phyloP scores from a whole-genome alignment of 53 echinoderm and acorn worm species.

The Holothuria scabra region DNA sequence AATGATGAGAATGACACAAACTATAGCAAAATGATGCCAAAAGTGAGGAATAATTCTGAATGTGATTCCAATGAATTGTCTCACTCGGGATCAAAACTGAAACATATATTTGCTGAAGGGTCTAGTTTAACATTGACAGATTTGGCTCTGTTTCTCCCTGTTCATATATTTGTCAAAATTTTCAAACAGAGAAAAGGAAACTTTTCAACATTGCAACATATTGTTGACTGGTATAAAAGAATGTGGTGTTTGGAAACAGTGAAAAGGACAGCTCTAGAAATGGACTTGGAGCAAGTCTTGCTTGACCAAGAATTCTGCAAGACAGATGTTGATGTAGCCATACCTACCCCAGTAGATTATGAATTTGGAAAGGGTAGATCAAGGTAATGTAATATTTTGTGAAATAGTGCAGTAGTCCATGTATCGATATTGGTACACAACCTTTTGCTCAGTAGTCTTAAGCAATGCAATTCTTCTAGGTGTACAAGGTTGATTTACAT shows the following conservation, averaged over 20 bases:
- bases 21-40: too few relatives aligned
- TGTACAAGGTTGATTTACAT: too few relatives aligned
- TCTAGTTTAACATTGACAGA: constrained; percentile 75
- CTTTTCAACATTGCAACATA: constrained; percentile 52
- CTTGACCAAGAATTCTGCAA: neutral
- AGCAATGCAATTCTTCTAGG: too few relatives aligned
- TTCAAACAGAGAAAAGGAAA: neutral
- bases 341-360: neutral
- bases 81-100: neutral
- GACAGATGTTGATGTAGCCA: constrained; percentile 6
- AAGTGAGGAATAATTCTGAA: neutral
- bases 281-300: constrained; percentile 59
- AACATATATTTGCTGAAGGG: constrained; percentile 70
- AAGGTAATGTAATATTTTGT: constrained; percentile 9
- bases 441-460: too few relatives aligned
- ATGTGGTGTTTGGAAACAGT: constrained; percentile 78
- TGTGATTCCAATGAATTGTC: neutral
- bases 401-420: neutral
- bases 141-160: constrained; percentile 76
- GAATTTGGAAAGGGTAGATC: constrained; percentile 52
- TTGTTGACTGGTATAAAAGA: constrained; percentile 72
- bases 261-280: constrained; percentile 54
- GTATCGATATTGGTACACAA: too few relatives aligned
- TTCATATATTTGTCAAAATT: constrained; percentile 60
- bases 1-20: neutral